Conservation (phyloP, 2,888 invertebrate species). For the Tortricodes alternella region DNA sequence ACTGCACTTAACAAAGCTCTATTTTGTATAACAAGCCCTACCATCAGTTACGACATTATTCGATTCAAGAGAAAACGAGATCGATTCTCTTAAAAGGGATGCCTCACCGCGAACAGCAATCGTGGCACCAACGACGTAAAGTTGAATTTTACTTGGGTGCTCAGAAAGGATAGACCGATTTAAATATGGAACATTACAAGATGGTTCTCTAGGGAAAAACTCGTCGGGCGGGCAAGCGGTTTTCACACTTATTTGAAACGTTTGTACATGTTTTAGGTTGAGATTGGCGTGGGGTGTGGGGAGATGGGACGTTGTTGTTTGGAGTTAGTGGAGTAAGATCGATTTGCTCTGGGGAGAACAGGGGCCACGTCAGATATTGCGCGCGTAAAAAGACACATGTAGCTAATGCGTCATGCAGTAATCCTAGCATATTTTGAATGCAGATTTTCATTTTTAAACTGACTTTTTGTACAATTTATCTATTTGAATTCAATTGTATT, state of each 20-base stretch:
- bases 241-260: conserved; percentile 38
- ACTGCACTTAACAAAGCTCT: conserved; percentile 35
- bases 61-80: conserved; percentile 54
- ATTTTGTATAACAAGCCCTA: conserved; percentile 35
- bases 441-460: neutral
- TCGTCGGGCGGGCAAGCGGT: conserved; percentile 45
- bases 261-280: conserved; percentile 31
- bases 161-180: conserved; percentile 71
- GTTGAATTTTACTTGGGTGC: conserved; percentile 39
- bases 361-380: conserved; percentile 57
- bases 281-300: conserved; percentile 41
- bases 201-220: conserved; percentile 81
- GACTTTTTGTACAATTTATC: neutral
- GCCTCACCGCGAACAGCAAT: conserved; percentile 36
- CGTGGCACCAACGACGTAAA: conserved; percentile 21
- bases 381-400: conserved; percentile 45
- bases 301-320: conserved; percentile 49
- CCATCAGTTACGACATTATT: conserved; percentile 48
- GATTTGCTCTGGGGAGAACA: conserved; percentile 75
- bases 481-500: no score
- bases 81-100: conserved; percentile 74
- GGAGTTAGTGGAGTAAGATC: conserved; percentile 54
- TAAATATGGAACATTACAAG: conserved; percentile 75
- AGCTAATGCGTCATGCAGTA: conserved; percentile 28
- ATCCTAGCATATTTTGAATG: conserved; percentile 3